phyloP scores from a whole-genome alignment of 2,113 vertebrate species.

The Coturnix japonica region DNA sequence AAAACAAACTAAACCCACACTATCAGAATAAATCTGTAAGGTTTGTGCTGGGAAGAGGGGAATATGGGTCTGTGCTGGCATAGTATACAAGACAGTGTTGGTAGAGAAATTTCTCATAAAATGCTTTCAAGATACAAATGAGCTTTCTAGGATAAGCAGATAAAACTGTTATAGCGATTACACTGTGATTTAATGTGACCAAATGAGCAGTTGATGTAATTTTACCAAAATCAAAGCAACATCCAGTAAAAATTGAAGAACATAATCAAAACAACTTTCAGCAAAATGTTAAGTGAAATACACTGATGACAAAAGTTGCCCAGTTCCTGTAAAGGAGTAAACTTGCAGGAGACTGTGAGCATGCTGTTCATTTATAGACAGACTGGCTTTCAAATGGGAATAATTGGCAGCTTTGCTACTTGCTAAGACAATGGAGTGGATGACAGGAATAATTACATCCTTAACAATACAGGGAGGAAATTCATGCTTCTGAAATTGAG shows the following conservation, averaged over 20 bases:
- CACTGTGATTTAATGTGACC: not conserved
- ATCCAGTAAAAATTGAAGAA: slow-evolving; percentile 17
- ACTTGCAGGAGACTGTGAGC: not conserved
- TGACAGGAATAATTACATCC: not conserved
- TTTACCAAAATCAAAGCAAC: not conserved
- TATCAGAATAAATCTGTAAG: not conserved
- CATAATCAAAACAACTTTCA: not conserved
- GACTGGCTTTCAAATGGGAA: not conserved
- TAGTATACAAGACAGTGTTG: not conserved
- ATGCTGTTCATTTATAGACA: not conserved
- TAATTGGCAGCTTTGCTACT: not conserved
- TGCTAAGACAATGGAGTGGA: not conserved
- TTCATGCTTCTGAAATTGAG: not conserved
- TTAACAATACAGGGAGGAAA: not conserved
- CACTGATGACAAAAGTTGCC: not conserved
- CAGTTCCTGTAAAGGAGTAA: not conserved
- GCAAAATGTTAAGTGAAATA: not conserved
- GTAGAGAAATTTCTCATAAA: not conserved
- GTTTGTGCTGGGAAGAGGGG: not conserved
- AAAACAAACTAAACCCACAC: not conserved
- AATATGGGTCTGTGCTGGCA: not conserved
- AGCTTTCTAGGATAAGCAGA: not conserved
- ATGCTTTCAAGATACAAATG: not conserved
- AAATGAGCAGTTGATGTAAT: not conserved
- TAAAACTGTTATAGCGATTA: not conserved